Conservation (phyloP, 2,797 vertebrate species). For the Leptoclinus maculatus region DNA sequence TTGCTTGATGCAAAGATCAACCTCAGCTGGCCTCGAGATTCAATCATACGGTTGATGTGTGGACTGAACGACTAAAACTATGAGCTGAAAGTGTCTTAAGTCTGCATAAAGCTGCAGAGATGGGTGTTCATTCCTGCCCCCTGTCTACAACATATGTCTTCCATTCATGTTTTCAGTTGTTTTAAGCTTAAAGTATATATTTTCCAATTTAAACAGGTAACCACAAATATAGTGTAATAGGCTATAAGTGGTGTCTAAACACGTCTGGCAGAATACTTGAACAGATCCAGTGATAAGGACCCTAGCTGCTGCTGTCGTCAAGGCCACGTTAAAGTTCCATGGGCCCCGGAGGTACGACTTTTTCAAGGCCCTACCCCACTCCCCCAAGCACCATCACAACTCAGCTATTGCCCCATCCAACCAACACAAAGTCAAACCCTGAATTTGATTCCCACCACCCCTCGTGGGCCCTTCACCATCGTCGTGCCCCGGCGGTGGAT, state of each 20-base stretch:
- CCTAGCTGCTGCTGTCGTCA: neutral
- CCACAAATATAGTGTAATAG: neutral
- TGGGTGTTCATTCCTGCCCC: neutral
- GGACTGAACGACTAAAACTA: neutral
- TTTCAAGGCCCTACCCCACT: too few relatives aligned
- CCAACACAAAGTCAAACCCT: too few relatives aligned
- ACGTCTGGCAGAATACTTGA: neutral
- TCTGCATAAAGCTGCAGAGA: neutral
- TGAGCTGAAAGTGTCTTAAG: neutral
- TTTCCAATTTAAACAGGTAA: neutral
- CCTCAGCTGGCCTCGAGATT: neutral
- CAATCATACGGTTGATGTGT: neutral
- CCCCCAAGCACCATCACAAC: too few relatives aligned
- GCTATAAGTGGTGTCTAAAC: neutral
- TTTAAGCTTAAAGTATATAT: neutral
- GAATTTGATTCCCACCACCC: too few relatives aligned
- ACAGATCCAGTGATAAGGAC: neutral
- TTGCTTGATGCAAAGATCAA: neutral
- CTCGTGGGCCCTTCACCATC: too few relatives aligned
- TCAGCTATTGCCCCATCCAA: too few relatives aligned
- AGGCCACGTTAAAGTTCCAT: too few relatives aligned
- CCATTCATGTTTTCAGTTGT: neutral
- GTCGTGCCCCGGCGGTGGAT: neutral
- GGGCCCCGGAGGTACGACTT: too few relatives aligned
- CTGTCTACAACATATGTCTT: neutral